Conservation (phyloP, 2,113 vertebrate genomes). For the Sciurus niger region DNA sequence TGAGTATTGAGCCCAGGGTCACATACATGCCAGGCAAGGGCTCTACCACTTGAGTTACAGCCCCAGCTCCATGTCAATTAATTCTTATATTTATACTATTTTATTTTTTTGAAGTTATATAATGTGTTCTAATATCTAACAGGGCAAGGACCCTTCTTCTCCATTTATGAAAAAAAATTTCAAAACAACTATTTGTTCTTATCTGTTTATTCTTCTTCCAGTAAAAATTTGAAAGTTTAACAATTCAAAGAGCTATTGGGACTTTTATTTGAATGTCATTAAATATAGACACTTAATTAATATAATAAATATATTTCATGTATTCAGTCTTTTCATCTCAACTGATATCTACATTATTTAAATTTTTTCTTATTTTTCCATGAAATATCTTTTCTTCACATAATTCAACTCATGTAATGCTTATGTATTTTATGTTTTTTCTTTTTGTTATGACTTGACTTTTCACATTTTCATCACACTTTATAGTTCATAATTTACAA, state of each 20-base stretch:
- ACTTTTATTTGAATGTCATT: not conserved
- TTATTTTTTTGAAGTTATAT: not conserved
- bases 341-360: not conserved
- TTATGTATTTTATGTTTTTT: not conserved
- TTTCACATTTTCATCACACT: not conserved
- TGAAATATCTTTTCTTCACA: not conserved
- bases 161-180: not conserved
- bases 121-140: not conserved
- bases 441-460: not conserved
- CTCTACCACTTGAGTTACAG: not conserved
- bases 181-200: not conserved
- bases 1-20: not conserved
- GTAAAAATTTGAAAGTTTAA: not conserved
- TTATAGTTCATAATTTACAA: not conserved
- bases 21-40: not conserved
- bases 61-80: not conserved
- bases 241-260: not conserved
- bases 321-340: not conserved
- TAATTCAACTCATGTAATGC: not conserved
- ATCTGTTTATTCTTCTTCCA: not conserved
- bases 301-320: slow-evolving; percentile 12
- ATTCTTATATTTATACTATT: not conserved
- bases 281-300: not conserved
- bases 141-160: not conserved
- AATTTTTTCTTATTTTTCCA: not conserved